A percentile compares a stretch with the other conserved stretches of the same genome.
phyloP scores from a whole-genome alignment of 2,797 vertebrate species.

The Diplodus sargus region DNA sequence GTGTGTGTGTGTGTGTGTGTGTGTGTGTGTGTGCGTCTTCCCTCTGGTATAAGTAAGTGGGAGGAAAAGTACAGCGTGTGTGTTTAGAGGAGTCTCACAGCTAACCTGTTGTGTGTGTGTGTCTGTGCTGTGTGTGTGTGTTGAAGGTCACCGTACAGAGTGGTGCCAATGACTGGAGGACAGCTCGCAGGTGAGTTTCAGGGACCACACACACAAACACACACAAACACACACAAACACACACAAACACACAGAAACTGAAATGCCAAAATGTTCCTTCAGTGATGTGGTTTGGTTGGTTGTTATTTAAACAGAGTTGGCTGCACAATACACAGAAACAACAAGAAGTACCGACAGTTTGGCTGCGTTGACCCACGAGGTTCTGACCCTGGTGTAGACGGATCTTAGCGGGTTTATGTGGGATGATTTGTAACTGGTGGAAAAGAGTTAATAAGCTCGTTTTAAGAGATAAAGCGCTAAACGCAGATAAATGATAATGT shows the following conservation, averaged over 20 bases:
- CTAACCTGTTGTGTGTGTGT: slow-evolving; percentile 37
- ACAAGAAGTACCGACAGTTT: no score
- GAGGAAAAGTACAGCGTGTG: slow-evolving; percentile 31
- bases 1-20: slow-evolving; percentile 29
- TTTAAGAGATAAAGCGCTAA: no score
- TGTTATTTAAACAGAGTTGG: no score
- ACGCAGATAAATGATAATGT: no score
- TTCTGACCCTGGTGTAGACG: no score
- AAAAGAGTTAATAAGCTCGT: no score
- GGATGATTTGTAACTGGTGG: no score
- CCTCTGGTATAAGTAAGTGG: neutral
- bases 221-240: slow-evolving; percentile 4
- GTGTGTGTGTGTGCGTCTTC: slow-evolving; percentile 7
- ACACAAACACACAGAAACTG: slow-evolving; percentile 8
- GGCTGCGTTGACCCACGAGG: no score
- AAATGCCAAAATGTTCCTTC: no score
- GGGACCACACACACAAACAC: neutral
- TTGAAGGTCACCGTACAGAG: slow-evolving; percentile 91
- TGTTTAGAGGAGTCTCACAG: neutral
- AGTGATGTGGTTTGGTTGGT: no score
- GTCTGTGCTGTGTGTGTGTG: slow-evolving; percentile 27
- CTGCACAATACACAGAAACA: no score
- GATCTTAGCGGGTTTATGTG: no score
- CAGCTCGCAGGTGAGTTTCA: slow-evolving; percentile 87
- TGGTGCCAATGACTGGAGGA: slow-evolving; percentile 87